A percentile compares a stretch with the other conserved stretches of the same genome.
phyloP scores from a whole-genome alignment of 2,113 vertebrate species.

The Romanogobio albipinnatus region DNA sequence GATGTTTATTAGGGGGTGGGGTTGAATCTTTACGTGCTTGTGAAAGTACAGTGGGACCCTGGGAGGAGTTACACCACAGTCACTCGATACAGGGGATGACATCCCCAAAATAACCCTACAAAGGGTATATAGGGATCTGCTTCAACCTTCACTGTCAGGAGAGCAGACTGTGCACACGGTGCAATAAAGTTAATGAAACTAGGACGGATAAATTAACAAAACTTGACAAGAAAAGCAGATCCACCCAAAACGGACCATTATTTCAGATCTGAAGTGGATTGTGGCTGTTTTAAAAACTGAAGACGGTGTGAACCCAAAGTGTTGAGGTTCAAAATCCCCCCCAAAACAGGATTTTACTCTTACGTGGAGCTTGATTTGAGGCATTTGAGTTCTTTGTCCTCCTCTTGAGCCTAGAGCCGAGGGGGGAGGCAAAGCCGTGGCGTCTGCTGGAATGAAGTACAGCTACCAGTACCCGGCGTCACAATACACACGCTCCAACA shows the following conservation, averaged over 20 bases:
- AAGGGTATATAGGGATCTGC: conserved; percentile 72
- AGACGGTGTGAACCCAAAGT: conserved; percentile 9
- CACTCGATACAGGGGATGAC: conserved; percentile 62
- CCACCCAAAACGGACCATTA: not conserved
- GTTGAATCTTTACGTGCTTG: conserved; percentile 59
- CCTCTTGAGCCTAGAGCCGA: conserved; percentile 41
- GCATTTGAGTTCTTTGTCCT: conserved; percentile 20
- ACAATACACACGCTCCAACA: conserved; percentile 65
- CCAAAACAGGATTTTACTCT: conserved; percentile 52
- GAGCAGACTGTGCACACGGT: not conserved
- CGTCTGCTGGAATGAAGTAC: conserved; percentile 82
- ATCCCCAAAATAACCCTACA: conserved; percentile 74
- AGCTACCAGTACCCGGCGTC: conserved; percentile 69
- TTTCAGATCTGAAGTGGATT: not conserved
- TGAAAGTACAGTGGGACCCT: conserved; percentile 57
- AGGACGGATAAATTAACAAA: conserved; percentile 41
- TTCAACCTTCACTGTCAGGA: conserved; percentile 49
- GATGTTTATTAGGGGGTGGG: conserved; percentile 53
- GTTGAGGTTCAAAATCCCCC: conserved; percentile 3
- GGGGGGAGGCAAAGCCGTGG: conserved; percentile 48
- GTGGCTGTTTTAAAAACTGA: not conserved
- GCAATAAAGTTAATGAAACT: not conserved
- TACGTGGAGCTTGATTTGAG: conserved; percentile 41
- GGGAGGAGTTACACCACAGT: conserved; percentile 54
- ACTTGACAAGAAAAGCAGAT: not conserved